Percentiles rank a stretch among this genome's conserved stretches.
phyloP scores from a whole-genome alignment of 2,888 invertebrate genomes.

The Noctua comes region DNA sequence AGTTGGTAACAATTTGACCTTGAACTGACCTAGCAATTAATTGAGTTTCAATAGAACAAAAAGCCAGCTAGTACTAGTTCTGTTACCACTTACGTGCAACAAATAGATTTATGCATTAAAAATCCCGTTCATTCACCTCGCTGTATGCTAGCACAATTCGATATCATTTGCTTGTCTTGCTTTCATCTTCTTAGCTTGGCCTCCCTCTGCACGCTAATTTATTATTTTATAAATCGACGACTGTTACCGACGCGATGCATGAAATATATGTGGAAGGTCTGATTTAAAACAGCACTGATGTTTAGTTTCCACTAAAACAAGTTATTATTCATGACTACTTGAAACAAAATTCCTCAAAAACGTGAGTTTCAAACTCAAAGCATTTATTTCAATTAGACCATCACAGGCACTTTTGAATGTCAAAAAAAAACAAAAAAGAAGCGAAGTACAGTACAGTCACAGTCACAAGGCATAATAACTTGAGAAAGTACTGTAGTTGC shows the following conservation, averaged over 20 bases:
- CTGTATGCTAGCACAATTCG: neutral
- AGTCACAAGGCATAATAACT: too few species aligned
- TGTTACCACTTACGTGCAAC: neutral
- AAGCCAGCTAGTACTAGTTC: neutral
- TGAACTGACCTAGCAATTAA: neutral
- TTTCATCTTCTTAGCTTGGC: neutral
- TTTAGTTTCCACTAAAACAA: neutral
- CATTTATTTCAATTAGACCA: too few species aligned
- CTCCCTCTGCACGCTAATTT: neutral
- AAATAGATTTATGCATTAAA: too few species aligned
- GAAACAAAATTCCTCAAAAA: neutral
- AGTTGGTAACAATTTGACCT: neutral
- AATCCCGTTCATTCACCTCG: too few species aligned
- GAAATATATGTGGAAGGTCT: neutral
- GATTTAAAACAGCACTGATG: neutral
- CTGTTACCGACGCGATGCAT: neutral
- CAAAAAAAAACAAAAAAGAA: too few species aligned
- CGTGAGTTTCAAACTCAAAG: too few species aligned
- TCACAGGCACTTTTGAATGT: too few species aligned
- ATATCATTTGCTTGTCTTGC: neutral
- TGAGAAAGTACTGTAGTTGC: too few species aligned
- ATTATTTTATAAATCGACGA: too few species aligned
- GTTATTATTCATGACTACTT: accelerated
- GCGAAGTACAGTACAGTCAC: too few species aligned
- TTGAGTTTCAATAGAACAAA: neutral